Evolutionary conservation across 2,113 vertebrate genomes (phyloP).

Genomic region (Neodon shergylaensis): DNA sequence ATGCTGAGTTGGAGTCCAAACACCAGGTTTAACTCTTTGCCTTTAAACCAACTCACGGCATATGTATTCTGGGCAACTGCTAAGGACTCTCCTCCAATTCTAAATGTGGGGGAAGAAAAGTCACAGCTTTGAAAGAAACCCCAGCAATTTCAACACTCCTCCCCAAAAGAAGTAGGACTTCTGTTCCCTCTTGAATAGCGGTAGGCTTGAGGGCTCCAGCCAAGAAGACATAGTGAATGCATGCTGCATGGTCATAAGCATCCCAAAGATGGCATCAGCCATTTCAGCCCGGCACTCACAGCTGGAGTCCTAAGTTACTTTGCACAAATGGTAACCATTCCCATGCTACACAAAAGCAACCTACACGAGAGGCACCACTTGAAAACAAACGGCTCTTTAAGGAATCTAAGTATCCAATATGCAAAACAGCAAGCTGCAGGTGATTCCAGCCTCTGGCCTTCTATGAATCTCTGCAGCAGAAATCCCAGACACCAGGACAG

Average conservation of each 20-base stretch:
- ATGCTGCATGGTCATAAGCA: not conserved
- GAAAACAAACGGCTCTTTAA: not conserved
- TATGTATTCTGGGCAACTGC: constrained; percentile 98
- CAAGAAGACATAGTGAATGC: not conserved
- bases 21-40: constrained; percentile 97
- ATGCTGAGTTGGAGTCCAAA: constrained; percentile 99
- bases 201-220: not conserved
- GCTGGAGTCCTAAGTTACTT: not conserved
- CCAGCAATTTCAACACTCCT: not conserved
- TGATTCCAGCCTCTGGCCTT: not conserved
- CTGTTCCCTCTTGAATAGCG: not conserved
- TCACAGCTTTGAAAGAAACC: constrained; percentile 40
- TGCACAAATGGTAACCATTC: not conserved
- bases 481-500: not conserved
- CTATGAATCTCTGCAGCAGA: not conserved
- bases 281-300: not conserved
- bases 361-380: not conserved
- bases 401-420: not conserved
- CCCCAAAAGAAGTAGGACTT: not conserved
- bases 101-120: constrained; percentile 71
- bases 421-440: not conserved
- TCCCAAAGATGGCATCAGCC: not conserved
- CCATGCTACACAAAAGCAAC: not conserved
- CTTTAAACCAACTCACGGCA: constrained; percentile 99
- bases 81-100: constrained; percentile 97